Conservation (phyloP, 1,140 invertebrate species). For the Euura lappo region DNA sequence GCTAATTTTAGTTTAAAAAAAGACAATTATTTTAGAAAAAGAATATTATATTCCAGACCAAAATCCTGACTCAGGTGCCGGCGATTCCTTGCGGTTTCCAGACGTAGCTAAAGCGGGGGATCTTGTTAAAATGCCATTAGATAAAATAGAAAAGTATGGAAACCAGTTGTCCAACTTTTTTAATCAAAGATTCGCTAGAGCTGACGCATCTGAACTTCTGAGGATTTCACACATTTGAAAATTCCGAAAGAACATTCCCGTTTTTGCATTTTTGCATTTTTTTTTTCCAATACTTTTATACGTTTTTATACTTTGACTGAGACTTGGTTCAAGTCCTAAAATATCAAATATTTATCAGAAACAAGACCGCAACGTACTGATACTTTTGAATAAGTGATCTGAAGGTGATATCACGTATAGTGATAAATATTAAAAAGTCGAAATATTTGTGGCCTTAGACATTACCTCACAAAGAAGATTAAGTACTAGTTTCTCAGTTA, state of each 20-base stretch:
- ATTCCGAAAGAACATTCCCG: background rate
- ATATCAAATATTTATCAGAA: background rate
- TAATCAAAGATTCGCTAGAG: constrained; percentile 31
- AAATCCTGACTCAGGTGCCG: background rate
- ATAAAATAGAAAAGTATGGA: constrained; percentile 15
- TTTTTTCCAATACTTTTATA: no score
- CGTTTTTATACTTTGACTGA: no score
- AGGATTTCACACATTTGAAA: background rate
- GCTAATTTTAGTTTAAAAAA: background rate
- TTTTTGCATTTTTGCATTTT: background rate
- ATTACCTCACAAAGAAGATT: no score
- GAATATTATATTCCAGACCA: constrained; percentile 12
- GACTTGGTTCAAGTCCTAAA: background rate
- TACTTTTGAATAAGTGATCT: background rate
- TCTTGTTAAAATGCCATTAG: constrained; percentile 5
- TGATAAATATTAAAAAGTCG: no score
- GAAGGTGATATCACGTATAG: no score
- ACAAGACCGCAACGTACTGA: background rate
- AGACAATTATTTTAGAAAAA: constrained; percentile 2
- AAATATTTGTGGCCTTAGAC: no score
- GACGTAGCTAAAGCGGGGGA: constrained; percentile 9
- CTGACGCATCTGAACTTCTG: constrained; percentile 14
- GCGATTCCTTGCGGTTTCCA: constrained; percentile 10
- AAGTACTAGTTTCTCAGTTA: no score
- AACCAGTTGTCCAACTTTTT: constrained; percentile 27